Evolutionary conservation across 2,113 vertebrate species (phyloP).

Genomic region (Heptranchias perlo): DNA sequence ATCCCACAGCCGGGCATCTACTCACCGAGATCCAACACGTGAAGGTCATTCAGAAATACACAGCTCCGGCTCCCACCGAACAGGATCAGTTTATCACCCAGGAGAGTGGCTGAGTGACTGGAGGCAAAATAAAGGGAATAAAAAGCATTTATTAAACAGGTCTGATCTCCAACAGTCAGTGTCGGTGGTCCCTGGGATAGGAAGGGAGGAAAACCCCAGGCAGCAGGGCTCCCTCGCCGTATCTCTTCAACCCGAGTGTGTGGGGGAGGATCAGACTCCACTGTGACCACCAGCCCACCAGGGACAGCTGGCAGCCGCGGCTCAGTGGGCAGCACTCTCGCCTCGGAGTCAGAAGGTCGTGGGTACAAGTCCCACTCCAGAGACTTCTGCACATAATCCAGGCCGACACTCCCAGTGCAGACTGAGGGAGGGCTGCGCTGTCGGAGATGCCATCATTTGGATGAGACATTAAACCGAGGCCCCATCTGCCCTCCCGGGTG

Average conservation of each 20-base stretch:
- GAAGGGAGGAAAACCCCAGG: not conserved
- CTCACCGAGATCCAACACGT: conserved; percentile 77
- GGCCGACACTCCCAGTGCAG: not conserved
- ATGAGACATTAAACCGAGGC: not conserved
- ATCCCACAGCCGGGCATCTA: too few relatives aligned
- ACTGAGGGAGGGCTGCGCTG: not conserved
- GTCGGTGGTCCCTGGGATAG: not conserved
- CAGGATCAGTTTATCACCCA: conserved; percentile 71
- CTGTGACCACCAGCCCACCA: not conserved
- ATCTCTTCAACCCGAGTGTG: not conserved
- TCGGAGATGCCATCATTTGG: too few relatives aligned
- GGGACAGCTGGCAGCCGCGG: not conserved
- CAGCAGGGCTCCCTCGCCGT: not conserved
- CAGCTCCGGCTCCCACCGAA: conserved; percentile 70
- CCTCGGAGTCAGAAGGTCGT: not conserved
- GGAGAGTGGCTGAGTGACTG: conserved; percentile 71
- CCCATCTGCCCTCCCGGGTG: not conserved
- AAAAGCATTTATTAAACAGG: not conserved
- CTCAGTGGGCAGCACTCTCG: not conserved
- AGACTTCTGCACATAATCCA: not conserved
- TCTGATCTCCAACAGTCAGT: not conserved
- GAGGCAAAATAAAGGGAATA: not conserved
- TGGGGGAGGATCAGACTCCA: not conserved
- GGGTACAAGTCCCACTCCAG: not conserved
- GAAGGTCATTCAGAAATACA: conserved; percentile 71